phyloP scores from a whole-genome alignment of 2,797 vertebrate genomes.

The Halcyon badia region DNA sequence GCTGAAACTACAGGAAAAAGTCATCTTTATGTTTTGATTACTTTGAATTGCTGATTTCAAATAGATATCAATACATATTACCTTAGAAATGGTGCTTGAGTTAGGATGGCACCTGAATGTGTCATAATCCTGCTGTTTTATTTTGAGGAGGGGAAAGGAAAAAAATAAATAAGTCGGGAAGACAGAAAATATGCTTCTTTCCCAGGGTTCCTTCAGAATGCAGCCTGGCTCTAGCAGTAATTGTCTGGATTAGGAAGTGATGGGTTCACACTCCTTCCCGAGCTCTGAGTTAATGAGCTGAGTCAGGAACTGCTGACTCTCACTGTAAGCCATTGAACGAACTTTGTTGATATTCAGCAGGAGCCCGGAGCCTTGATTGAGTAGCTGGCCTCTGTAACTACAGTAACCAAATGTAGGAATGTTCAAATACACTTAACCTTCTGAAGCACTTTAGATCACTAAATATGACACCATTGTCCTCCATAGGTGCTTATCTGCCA shows the following conservation, averaged over 20 bases:
- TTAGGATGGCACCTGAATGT: neutral
- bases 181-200: fast-evolving
- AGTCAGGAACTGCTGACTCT: constrained; percentile 8
- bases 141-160: neutral
- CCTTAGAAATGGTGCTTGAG: neutral
- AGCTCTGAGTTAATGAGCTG: neutral
- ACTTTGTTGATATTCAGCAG: neutral
- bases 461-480: neutral
- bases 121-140: neutral
- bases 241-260: neutral
- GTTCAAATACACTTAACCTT: neutral
- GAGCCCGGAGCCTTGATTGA: neutral
- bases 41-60: neutral
- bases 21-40: neutral
- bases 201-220: neutral
- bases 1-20: neutral
- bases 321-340: neutral
- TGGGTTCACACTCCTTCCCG: neutral
- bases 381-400: neutral
- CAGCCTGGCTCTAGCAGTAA: neutral
- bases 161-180: neutral
- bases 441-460: neutral
- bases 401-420: neutral
- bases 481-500: neutral
- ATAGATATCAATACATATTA: neutral